phyloP scores from a whole-genome alignment of 2,113 vertebrate genomes.

The Bufo bufo region DNA sequence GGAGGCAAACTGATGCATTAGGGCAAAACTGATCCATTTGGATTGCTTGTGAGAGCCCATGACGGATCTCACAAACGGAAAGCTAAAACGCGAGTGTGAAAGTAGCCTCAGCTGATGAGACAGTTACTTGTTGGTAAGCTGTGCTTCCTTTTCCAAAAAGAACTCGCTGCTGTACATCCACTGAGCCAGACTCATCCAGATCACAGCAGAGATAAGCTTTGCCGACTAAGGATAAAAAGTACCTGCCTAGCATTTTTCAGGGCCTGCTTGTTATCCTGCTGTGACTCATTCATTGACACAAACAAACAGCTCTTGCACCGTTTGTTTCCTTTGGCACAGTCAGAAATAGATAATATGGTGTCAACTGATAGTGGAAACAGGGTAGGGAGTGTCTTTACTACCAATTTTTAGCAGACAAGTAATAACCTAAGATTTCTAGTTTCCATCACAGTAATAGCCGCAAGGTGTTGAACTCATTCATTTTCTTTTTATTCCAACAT shows the following conservation, averaged over 20 bases:
- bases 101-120: background rate
- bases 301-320: constrained; percentile 6
- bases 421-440: background rate
- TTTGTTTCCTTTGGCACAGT: background rate
- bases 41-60: too few species aligned
- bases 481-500: too few species aligned
- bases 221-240: constrained; percentile 34
- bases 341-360: background rate
- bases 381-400: too few species aligned
- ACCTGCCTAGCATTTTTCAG: constrained; percentile 26
- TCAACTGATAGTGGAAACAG: background rate
- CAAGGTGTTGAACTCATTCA: too few species aligned
- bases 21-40: too few species aligned
- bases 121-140: background rate
- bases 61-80: background rate
- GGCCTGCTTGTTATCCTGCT: constrained; percentile 28
- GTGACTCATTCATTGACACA: constrained; percentile 21
- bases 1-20: too few species aligned
- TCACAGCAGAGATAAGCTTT: constrained; percentile 29
- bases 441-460: too few species aligned
- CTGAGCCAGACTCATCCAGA: constrained; percentile 37
- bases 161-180: constrained; percentile 14
- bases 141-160: constrained; percentile 14
- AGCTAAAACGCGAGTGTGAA: background rate
- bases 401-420: background rate